Base-by-base conservation (phyloP, 1,140 invertebrate species). In the Atta cephalotes region DNA sequence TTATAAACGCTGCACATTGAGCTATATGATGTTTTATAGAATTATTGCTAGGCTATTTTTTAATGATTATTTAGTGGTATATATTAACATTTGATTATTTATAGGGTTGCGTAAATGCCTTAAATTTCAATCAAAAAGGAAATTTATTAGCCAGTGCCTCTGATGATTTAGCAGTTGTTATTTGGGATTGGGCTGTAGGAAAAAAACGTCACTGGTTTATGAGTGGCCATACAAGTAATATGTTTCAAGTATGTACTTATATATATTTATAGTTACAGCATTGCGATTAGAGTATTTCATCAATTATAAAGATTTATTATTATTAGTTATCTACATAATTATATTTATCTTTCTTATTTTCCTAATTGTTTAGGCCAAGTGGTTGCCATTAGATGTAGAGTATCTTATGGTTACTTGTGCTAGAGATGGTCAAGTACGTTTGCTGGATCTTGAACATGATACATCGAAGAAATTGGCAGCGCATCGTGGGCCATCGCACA, bases 151-250 rank as follows among this genome's bases (percentile, higher is more conserved):
- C 97, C 0, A 98, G 98, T 93, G 98, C 98, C 5, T 99, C 98
- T 0, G 98, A 99, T 96, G 99, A 99, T 95, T 96, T 97, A 12
- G 96, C 96, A 63, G 96, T 99, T 45, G 96, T 98, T 45, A 94
- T 99, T 28, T 99, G 98, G 98, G 97, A 99, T 93, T 99, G 98
- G 98, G 96, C 97, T 16, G 93, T 95, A 7, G 97, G 97, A 84
- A 97, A 96, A 89, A 95, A 96, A 4, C 90, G 96, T 10, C 94
- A 97, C 71, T 95, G 95, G 28, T 97, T 97, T 90, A 96, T 97
- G 82, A 98, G 97, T 66, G 98, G 98, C 3, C 98, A 99, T 94
- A 96, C 96, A 66, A 96, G 97, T 51, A 99, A 99, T 95, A 97
- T 99, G 25, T 99, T 99, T 95, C 98, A 99, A 97, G 96, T 98